Conservation (phyloP, 1,140 invertebrate species). For the Drusus annulatus region DNA sequence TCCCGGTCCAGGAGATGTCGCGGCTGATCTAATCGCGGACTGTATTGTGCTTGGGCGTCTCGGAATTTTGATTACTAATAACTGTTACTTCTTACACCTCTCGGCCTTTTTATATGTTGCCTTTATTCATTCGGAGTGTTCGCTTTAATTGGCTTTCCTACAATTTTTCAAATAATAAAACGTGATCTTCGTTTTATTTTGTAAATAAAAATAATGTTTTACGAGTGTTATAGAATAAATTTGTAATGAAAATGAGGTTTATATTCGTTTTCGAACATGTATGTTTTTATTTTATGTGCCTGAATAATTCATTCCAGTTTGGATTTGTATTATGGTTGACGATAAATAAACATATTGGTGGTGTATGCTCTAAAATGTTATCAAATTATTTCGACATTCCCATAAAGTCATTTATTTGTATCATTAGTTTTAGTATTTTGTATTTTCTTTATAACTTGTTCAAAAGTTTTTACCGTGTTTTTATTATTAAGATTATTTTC, state of each 20-base stretch:
- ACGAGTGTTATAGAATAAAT: constrained; percentile 35
- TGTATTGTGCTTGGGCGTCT: constrained; percentile 25
- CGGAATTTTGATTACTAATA: constrained; percentile 31
- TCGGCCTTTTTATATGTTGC: background rate
- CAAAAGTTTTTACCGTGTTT: too few relatives aligned
- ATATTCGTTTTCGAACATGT: constrained; percentile 3
- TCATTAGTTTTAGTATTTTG: too few relatives aligned
- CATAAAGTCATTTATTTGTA: too few relatives aligned
- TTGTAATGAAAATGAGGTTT: constrained; percentile 31
- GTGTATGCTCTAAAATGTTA: background rate
- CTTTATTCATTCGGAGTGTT: constrained; percentile 1
- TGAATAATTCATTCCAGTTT: background rate
- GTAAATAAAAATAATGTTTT: constrained; percentile 37
- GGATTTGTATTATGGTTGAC: background rate
- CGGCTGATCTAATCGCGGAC: background rate
- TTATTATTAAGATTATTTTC: too few relatives aligned
- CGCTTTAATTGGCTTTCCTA: constrained; percentile 27
- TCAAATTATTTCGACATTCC: too few relatives aligned
- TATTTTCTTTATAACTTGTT: too few relatives aligned
- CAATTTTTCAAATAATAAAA: constrained; percentile 39
- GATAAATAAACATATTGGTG: background rate
- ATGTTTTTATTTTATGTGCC: background rate
- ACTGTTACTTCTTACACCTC: constrained; percentile 42
- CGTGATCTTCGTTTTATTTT: constrained; percentile 37
- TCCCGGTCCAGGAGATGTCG: constrained; percentile 2